Percentiles rank a stretch among this genome's conserved stretches.
These are phyloP conservation scores for Choloepus didactylus DNA, from an alignment of 2,797 vertebrate species.

Conservation along the genomic window DNA sequence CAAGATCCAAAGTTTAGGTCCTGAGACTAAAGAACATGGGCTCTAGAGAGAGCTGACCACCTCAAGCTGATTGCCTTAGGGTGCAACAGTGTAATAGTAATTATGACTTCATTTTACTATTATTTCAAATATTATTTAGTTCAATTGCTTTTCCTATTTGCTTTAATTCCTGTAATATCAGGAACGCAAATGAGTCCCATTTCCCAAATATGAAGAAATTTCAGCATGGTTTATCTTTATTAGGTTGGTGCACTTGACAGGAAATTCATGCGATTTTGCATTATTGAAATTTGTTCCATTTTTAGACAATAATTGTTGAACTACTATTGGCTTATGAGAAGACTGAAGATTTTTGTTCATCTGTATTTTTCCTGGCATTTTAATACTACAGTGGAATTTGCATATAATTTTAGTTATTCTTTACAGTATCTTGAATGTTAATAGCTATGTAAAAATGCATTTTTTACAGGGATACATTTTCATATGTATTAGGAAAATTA, in stretches of 20 bases:
- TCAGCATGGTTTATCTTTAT: slow-evolving; percentile 65
- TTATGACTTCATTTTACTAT: neutral
- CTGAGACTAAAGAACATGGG: neutral
- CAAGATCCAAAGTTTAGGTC: neutral
- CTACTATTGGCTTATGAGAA: neutral
- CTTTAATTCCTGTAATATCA: slow-evolving; percentile 53
- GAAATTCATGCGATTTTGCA: slow-evolving; percentile 60
- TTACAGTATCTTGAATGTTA: neutral
- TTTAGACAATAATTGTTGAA: slow-evolving; percentile 58
- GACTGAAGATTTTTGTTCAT: neutral
- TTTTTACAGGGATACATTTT: neutral
- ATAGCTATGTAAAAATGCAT: slow-evolving; percentile 8
- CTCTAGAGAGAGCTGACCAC: neutral
- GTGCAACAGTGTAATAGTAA: neutral
- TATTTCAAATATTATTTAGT: slow-evolving; percentile 41
- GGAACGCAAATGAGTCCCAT: slow-evolving; percentile 23
- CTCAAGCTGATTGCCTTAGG: neutral
- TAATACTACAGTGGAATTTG: neutral
- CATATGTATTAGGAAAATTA: neutral
- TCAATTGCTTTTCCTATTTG: slow-evolving; percentile 57
- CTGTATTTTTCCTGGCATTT: slow-evolving; percentile 40
- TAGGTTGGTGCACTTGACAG: slow-evolving; percentile 17
- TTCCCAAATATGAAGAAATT: slow-evolving; percentile 48
- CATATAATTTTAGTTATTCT: slow-evolving; percentile 34
- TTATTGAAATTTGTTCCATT: slow-evolving; percentile 54